phyloP scores from a whole-genome alignment of 2,113 vertebrate species.

The Myrmecobius fasciatus region DNA sequence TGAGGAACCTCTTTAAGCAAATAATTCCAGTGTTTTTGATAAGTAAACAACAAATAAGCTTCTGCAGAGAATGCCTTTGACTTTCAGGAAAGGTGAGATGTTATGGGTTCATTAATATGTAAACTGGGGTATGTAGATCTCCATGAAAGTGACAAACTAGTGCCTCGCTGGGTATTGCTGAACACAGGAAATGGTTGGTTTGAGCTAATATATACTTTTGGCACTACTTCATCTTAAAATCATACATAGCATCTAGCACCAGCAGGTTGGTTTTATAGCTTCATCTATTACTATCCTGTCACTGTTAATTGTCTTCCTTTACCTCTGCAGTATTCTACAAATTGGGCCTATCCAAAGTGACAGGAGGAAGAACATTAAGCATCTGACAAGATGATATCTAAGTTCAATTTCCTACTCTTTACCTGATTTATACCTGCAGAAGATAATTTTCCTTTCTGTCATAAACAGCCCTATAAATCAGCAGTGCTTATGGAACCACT shows the following conservation, averaged over 20 bases:
- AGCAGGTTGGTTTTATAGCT: conserved; percentile 99
- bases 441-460: conserved; percentile 99
- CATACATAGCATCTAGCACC: conserved; percentile 98
- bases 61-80: conserved; percentile 83
- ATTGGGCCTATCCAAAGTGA: conserved; percentile 99
- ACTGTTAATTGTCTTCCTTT: conserved; percentile 99
- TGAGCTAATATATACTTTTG: conserved; percentile 93
- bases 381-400: conserved; percentile 99
- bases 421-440: conserved; percentile 99
- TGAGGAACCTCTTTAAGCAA: conserved; percentile 79
- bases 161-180: conserved; percentile 88
- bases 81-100: conserved; percentile 89
- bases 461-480: conserved; percentile 99
- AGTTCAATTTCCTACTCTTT: conserved; percentile 99
- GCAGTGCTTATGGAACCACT: conserved; percentile 98
- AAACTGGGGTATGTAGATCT: conserved; percentile 88
- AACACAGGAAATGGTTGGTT: conserved; percentile 90
- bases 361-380: conserved; percentile 99
- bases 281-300: conserved; percentile 99
- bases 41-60: conserved; percentile 85
- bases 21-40: conserved; percentile 82
- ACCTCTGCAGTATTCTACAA: conserved; percentile 99
- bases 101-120: conserved; percentile 91
- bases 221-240: conserved; percentile 98
- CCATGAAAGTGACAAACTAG: conserved; percentile 91